These are phyloP conservation scores for Eupithecia subumbrata DNA, from an alignment of 2,888 invertebrate species.

Conservation along the genomic window DNA sequence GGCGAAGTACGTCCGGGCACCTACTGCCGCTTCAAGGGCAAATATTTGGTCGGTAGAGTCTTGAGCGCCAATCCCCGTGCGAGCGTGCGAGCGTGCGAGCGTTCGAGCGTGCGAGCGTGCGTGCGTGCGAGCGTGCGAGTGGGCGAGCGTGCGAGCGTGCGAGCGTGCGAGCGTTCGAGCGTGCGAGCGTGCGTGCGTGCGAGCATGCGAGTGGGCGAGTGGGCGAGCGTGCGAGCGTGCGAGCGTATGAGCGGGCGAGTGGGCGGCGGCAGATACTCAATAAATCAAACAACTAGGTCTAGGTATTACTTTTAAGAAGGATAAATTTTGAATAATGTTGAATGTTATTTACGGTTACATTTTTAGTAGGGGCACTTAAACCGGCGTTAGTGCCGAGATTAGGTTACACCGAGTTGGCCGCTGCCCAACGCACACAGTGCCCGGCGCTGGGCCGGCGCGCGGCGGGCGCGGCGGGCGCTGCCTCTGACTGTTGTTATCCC, in stretches of 20 bases:
- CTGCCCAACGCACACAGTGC: background rate
- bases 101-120: too few species aligned
- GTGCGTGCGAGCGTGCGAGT: too few species aligned
- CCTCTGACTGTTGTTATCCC: background rate
- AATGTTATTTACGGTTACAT: conserved; percentile 19
- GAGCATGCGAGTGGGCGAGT: too few species aligned
- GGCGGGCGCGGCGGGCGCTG: too few species aligned
- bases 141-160: too few species aligned
- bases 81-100: too few species aligned
- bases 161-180: too few species aligned
- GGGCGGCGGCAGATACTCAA: too few species aligned
- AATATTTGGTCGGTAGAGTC: conserved; percentile 3
- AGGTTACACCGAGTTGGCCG: background rate
- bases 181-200: too few species aligned
- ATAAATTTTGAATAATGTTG: conserved; percentile 7
- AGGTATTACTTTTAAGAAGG: conserved; percentile 2
- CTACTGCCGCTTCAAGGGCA: conserved; percentile 9
- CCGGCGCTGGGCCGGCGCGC: background rate
- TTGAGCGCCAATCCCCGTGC: background rate
- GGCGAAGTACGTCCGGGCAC: conserved; percentile 3
- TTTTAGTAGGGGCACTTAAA: conserved; percentile 5
- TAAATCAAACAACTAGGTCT: background rate
- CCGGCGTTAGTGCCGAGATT: background rate
- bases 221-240: too few species aligned
- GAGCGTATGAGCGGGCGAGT: too few species aligned